A percentile compares a stretch with the other conserved stretches of the same genome.
Evolutionary conservation across 2,113 vertebrate genomes (phyloP).

Genomic region (Gobius niger): DNA sequence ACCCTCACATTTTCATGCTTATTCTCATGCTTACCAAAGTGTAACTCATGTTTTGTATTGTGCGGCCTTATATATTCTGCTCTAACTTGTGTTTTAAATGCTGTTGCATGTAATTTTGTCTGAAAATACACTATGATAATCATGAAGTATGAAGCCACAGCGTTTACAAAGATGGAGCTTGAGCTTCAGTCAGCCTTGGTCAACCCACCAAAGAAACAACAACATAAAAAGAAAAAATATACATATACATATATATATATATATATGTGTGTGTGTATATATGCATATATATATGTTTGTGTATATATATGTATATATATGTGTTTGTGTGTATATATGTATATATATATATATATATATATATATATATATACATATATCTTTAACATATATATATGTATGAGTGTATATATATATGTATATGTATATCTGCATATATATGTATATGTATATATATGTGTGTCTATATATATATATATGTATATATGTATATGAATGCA

Average conservation of each 20-base stretch:
- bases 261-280: neutral
- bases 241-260: too few relatives aligned
- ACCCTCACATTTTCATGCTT: conserved; percentile 16
- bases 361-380: too few relatives aligned
- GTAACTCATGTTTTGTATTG: conserved; percentile 24
- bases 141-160: conserved; percentile 65
- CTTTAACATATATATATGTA: too few relatives aligned
- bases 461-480: neutral
- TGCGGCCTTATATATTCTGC: conserved; percentile 15
- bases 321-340: neutral
- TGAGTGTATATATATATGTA: neutral
- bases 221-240: neutral
- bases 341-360: too few relatives aligned
- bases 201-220: conserved; percentile 59
- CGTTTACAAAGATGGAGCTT: conserved; percentile 32
- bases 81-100: conserved; percentile 20
- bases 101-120: conserved; percentile 28
- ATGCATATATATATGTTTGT: neutral
- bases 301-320: neutral
- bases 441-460: neutral
- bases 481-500: neutral
- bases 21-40: conserved; percentile 11
- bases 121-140: conserved; percentile 37
- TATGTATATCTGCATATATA: too few relatives aligned
- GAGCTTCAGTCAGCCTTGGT: conserved; percentile 9